Conservation (phyloP, 2,113 vertebrate genomes). For the Lucifuga dentata region DNA sequence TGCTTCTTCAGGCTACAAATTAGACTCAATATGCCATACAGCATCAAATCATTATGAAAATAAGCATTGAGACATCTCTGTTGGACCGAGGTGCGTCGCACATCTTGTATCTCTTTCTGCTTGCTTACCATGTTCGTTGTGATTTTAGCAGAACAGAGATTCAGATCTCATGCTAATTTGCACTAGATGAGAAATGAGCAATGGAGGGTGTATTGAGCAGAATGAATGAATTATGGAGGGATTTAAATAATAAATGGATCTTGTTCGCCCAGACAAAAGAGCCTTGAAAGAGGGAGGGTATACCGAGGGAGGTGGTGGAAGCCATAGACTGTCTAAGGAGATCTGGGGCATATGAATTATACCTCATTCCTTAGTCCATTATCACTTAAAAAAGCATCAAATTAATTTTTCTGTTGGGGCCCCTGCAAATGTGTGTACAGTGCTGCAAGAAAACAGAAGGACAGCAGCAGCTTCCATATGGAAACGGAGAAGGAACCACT, state of each 20-base stretch:
- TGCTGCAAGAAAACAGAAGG: slow-evolving; percentile 45
- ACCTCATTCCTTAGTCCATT: slow-evolving; percentile 67
- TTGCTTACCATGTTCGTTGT: slow-evolving; percentile 42
- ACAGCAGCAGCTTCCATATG: slow-evolving; percentile 16
- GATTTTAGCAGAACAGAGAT: slow-evolving; percentile 39
- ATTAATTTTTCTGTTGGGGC: slow-evolving; percentile 60
- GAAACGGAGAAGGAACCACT: slow-evolving; percentile 40
- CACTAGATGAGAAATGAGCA: slow-evolving; percentile 37
- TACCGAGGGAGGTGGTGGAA: slow-evolving; percentile 50
- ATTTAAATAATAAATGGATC: slow-evolving; percentile 79
- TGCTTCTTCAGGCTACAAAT: slow-evolving; percentile 90
- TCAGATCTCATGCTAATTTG: slow-evolving; percentile 68
- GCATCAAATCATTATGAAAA: slow-evolving; percentile 88
- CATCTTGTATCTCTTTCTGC: slow-evolving; percentile 26
- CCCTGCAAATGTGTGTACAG: slow-evolving; percentile 6
- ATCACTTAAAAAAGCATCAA: slow-evolving; percentile 67
- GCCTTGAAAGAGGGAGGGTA: slow-evolving; percentile 39
- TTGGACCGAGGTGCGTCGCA: too few species aligned
- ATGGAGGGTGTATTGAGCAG: slow-evolving; percentile 50
- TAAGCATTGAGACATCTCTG: slow-evolving; percentile 1
- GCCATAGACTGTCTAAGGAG: slow-evolving; percentile 37
- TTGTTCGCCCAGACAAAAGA: slow-evolving; percentile 55
- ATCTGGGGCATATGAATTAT: slow-evolving; percentile 69
- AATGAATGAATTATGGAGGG: slow-evolving; percentile 72
- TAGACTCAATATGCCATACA: slow-evolving; percentile 90